Base-by-base conservation (phyloP, 92 coral and sea anemone genomes). In the Virgularia gustaviana region DNA sequence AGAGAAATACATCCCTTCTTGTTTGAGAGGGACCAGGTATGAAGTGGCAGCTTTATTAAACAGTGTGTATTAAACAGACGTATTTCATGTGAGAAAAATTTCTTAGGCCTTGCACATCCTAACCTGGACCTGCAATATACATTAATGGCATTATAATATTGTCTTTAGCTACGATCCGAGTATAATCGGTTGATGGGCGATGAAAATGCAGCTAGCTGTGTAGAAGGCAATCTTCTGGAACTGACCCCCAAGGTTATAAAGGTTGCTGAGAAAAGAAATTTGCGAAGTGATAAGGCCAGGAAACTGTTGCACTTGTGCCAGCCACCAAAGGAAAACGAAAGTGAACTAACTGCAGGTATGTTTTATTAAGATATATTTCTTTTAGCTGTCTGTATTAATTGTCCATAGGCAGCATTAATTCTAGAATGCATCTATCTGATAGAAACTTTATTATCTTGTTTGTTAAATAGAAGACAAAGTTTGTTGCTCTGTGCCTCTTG, bases 161-260 rank as follows among this genome's bases (percentile, higher is more conserved):
- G 8, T 8, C 36, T 55, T 18, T 47, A 73, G 78, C 10, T 73
- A 44, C 7, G 41, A 57, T 3, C 15, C 0, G 70, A 73, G 31
- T 57, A 73, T 41, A 60, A 58, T 22, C 34, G 57, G 2, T 30
- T 73, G 23, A 73, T 73, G 78, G 78, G 53, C 10, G 78, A 73
- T 58, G 42, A 36, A 6, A 73, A 20, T 57, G 78, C 56, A 9
- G 36, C 66, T 7, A 37, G 5, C 28, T 4, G 7, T 42, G 30
- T 65, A 1, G 27, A 15, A 16, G 20, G 28, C 25, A 54, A 54
- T 23, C 29, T 54, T 30, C 61, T 54, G 61, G 31, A 54, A 35
- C 29, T 54, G 30, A 35, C 61, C 13, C 30, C 25, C 25, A 54
- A 54, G 29, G 11, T 54, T 15, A 15, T 54, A 1, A 54, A 54